Percentiles rank a stretch among this genome's conserved stretches.
These are phyloP conservation scores for Buceros bicornis DNA, from an alignment of 2,797 vertebrate genomes.

Conservation along the genomic window DNA sequence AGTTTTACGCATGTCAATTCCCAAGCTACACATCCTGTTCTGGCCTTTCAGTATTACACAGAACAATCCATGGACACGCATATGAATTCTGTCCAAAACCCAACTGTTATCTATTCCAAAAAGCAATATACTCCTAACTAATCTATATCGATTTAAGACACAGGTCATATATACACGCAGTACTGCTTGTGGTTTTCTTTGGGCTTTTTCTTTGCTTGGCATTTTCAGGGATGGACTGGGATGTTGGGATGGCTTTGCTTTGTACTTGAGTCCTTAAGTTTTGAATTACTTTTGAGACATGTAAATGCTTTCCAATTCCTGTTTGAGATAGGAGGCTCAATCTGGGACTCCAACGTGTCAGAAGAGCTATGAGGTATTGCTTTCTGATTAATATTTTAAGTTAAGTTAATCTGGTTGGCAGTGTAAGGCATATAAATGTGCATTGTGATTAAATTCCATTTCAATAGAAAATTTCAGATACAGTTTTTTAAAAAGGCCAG, in stretches of 20 bases:
- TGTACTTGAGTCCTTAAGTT: not conserved
- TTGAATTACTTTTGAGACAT: conserved; percentile 14
- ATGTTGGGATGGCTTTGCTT: not conserved
- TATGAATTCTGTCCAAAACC: not conserved
- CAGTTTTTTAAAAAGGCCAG: not conserved
- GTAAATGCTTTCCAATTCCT: not conserved
- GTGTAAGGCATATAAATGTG: not conserved
- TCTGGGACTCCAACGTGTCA: not conserved
- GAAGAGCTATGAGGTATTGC: not conserved
- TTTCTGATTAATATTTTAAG: conserved; percentile 50
- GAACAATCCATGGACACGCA: not conserved
- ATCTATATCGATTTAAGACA: not conserved
- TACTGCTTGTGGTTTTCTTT: not conserved
- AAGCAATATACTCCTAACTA: not conserved
- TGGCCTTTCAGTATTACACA: conserved; percentile 33
- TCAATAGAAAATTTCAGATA: not conserved
- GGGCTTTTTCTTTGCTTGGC: not conserved
- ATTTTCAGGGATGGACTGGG: not conserved
- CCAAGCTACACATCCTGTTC: not conserved
- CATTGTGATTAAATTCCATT: conserved; percentile 36
- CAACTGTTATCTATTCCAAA: conserved; percentile 1
- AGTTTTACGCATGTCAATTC: conserved; percentile 32
- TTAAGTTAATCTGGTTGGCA: conserved; percentile 29
- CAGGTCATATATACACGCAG: not conserved
- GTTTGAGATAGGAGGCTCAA: not conserved